Conservation (phyloP, 1,140 invertebrate genomes). For the Drosophila tani region DNA sequence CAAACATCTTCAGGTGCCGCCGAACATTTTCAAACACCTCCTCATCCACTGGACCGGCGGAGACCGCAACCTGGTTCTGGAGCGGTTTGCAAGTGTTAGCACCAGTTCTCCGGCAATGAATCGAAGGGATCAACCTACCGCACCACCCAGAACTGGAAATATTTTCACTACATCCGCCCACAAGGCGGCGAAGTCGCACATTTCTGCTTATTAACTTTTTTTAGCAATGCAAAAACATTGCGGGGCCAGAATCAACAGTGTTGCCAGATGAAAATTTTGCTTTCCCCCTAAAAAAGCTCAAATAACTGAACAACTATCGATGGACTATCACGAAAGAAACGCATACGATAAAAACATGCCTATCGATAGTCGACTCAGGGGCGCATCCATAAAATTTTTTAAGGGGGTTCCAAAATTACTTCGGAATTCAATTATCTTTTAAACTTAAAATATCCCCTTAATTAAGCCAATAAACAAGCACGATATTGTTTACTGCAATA, state of each 20-base stretch:
- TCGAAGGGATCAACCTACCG: slow-evolving; percentile 29
- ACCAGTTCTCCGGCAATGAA: neutral
- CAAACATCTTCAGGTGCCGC: slow-evolving; percentile 46
- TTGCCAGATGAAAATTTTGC: no score
- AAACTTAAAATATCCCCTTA: neutral
- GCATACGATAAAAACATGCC: neutral
- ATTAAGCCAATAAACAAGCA: neutral
- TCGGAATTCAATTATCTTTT: no score
- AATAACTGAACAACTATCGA: no score
- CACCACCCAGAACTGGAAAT: slow-evolving; percentile 64
- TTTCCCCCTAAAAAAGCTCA: no score
- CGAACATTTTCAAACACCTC: slow-evolving; percentile 56
- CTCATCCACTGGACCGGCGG: slow-evolving; percentile 29
- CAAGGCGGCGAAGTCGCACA: slow-evolving; percentile 56
- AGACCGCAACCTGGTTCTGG: slow-evolving; percentile 39
- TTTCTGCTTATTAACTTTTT: slow-evolving; percentile 12
- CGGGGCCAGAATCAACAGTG: neutral
- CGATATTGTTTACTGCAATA: slow-evolving; percentile 8
- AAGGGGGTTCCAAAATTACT: neutral
- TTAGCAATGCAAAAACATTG: slow-evolving; percentile 13
- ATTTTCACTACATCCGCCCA: slow-evolving; percentile 64
- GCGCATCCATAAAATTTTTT: neutral
- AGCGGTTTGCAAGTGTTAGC: neutral
- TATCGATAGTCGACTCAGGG: slow-evolving; percentile 22
- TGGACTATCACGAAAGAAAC: no score